A percentile compares a stretch with the other conserved stretches of the same genome.
Conservation (phyloP, 1,140 invertebrate genomes). For the Neotoxoptera formosana region DNA sequence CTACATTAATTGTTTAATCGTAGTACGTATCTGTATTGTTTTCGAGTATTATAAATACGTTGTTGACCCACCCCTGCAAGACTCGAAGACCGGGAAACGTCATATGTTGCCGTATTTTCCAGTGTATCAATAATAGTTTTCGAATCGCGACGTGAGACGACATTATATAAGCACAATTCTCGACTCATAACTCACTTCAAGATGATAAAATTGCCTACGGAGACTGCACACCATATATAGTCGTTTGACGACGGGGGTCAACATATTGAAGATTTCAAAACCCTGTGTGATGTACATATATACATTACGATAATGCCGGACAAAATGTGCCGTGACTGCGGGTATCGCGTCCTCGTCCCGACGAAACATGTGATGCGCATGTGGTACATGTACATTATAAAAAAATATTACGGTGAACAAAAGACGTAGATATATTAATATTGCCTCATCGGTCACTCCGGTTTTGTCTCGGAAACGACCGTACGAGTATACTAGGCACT, state of each 20-base stretch:
- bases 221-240: not conserved
- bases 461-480: not conserved
- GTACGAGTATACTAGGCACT: too few relatives aligned
- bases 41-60: not conserved
- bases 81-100: not conserved
- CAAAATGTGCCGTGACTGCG: not conserved
- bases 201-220: not conserved
- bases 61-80: not conserved
- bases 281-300: not conserved
- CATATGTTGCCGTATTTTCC: not conserved
- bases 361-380: not conserved
- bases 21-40: not conserved
- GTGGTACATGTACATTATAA: not conserved
- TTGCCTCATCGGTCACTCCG: not conserved
- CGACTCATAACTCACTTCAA: not conserved
- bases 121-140: not conserved
- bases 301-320: not conserved
- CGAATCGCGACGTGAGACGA: not conserved
- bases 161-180: not conserved
- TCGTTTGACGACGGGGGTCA: not conserved
- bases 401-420: not conserved
- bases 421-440: not conserved
- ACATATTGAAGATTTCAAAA: slow-evolving; percentile 4
- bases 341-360: not conserved
- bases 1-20: not conserved